Base-by-base conservation (phyloP, 1,140 invertebrate genomes). In the Papilio helenus region DNA sequence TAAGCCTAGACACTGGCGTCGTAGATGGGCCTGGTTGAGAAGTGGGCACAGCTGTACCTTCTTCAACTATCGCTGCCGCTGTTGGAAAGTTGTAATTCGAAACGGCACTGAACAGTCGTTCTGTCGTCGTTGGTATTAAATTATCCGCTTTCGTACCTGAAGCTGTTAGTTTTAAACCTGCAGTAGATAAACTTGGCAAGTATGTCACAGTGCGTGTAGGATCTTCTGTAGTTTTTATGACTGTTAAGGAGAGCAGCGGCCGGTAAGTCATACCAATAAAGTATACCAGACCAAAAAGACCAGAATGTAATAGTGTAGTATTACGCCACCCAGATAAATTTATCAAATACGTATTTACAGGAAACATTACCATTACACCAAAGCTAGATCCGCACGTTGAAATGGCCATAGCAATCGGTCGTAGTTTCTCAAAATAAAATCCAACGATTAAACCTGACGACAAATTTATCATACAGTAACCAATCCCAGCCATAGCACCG, bases 301-400 rank as follows among this genome's bases (percentile, higher is more conserved):
- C 96, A 81, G 96, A 96, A 94, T 98, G 97, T 44, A 97, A 94
- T 42, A 97, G 90, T 12, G 98, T 94, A 0, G 97, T 95, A 14
- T 94, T 93, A 79, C 97, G 95, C 98, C 98, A 99, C 5, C 96
- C 97, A 49, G 95, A 96, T 10, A 94, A 81, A 9, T 96, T 90
- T 16, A 98, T 95, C 39, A 99, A 94, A 44, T 91, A 86, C 55
- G 95, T 92, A 58, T 96, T 96, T 49, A 98, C 89, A 58, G 97
- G 94, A 87, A 96, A 96, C 88, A 97, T 95, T 8, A 96, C 81
- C 88, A 97, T 97, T 3, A 97, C 96, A 10, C 97, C 97, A 39
- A 97, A 95, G 58, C 98, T 97, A 3, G 97, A 97, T 12, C 98
- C 98, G 86, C 97, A 97, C 5, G 97, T 96, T 7, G 97, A 96